Evolutionary conservation across 2,888 invertebrate genomes (phyloP).

Genomic region (Desoria tigrina): DNA sequence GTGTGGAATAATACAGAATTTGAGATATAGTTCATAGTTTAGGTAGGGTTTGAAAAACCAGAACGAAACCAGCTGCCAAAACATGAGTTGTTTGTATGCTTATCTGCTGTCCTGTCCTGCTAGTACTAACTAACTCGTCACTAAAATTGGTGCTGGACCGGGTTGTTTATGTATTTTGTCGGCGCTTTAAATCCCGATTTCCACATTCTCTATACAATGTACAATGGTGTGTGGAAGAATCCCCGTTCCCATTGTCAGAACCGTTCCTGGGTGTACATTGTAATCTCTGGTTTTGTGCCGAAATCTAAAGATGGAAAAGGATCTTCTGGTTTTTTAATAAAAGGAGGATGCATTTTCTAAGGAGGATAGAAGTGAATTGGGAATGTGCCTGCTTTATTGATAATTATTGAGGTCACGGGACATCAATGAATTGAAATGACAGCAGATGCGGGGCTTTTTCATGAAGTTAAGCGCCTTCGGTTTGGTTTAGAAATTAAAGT

Average conservation of each 20-base stretch:
- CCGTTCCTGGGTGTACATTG: background rate
- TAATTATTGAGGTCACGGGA: conserved; percentile 9
- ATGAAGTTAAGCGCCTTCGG: no score
- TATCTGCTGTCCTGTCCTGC: background rate
- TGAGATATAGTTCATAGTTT: no score
- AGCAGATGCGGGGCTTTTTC: background rate
- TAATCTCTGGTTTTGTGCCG: background rate
- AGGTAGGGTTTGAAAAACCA: background rate
- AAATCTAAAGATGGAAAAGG: conserved; percentile 5
- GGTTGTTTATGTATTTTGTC: conserved; percentile 25
- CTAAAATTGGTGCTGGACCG: no score
- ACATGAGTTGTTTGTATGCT: conserved; percentile 13
- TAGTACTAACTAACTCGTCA: no score
- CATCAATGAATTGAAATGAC: conserved; percentile 3
- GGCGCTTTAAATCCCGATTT: conserved; percentile 14
- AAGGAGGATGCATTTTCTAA: background rate
- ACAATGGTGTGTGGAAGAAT: no score
- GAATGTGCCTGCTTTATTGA: conserved; percentile 5
- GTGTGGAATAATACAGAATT: background rate
- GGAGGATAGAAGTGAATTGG: background rate
- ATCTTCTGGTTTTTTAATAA: no score
- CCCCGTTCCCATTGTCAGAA: no score
- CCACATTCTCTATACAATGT: no score
- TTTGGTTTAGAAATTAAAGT: no score
- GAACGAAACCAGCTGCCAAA: conserved; percentile 24